Evolutionary conservation across 2,888 invertebrate species (phyloP), one percentile per base, ranked within the genome.

Genomic region (Lithophane semibrunnea): DNA sequence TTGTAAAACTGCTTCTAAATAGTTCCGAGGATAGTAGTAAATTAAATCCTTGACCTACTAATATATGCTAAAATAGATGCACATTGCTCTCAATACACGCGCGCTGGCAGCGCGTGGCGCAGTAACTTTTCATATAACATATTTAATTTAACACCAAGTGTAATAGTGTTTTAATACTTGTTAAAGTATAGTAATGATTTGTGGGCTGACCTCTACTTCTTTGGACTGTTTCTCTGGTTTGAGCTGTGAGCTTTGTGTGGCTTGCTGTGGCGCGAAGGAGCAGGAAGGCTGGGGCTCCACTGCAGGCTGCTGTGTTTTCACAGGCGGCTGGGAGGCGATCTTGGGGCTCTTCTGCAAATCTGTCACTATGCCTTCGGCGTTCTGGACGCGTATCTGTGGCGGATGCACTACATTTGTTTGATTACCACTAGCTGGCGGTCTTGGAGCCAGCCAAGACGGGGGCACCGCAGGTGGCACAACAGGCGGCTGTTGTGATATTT

Each of bases 121-220:
- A 90, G 92, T 90, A 80, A 90, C 89, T 91, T 91, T 91, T 90
- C 90, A 89, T 89, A 90, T 85, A 83, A 84, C 80, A 84, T 88
- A 88, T 88, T 85, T 85, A 78, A 86, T 85, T 78, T 83, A 84
- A 79, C 73, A 85, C 67, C 71, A 84, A 80, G 73, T 84, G 71
- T 83, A 86, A 82, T 66, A 80, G 72, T 87, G 80, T 74, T 86
- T 80, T 79, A 80, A 87, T 77, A 79, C 76, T 83, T 80, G 90
- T 88, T 89, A 84, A 85, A 83, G 75, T 86, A 83, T 73, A 81
- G 73, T 79, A 89, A 82, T 73, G 85, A 86, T 87, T 85, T 83
- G 84, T 91, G 88, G 86, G 94, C 96, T 96, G 95, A 96, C 96
- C 96, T 96, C 96, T 84, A 96, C 96, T 95, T 96, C 96, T 94